Evolutionary conservation across 2,888 invertebrate genomes (phyloP), one percentile per base, ranked within the genome.

Genomic region (Scaptomyza caliginosa): DNA sequence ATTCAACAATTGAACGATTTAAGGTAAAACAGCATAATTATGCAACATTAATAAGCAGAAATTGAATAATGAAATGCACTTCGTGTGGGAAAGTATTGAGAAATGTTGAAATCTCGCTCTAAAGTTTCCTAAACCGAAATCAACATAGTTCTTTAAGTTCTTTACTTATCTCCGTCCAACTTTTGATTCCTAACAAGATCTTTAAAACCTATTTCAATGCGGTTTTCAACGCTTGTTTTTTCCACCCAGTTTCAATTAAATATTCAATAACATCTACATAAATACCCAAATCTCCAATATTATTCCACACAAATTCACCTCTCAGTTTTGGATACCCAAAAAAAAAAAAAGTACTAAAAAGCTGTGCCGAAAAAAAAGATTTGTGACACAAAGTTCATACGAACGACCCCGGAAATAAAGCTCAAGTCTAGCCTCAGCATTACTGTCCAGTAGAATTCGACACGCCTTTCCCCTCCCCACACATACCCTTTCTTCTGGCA

Each of bases 321-420:
- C 23, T 11, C 24, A 16, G n/a, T 46, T 38, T 24, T 10, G 1
- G 21, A 56, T 43, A 36, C 21, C 45, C 64, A 24, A 40, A 48
- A 21, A 42, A 67, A 28, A 11, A 10, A 11, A 28, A n/a, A n/a
- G n/a, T n/a, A n/a, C n/a, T n/a, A n/a, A n/a, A 10, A 7, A 26
- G 43, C 59, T 48, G 34, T 64, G 42, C 36, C n/a, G n/a, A n/a
- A n/a, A n/a, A 34, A 58, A 67, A 60, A 74, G 85, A 81, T 81
- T 81, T 81, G 80, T 81, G 72, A 51, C 19, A 30, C 49, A 36
- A 34, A 50, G 87, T 63, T 84, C 85, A 81, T 40, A 42, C 60
- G 54, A 54, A 24, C 49, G 63, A 65, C 66, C 66, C 59, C 60
- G 17, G 56, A 43, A 58, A 52, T 55, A 38, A 55, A 42, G 54